Evolutionary conservation across 2,797 vertebrate species (phyloP).

Genomic region (Gastrophryne carolinensis): DNA sequence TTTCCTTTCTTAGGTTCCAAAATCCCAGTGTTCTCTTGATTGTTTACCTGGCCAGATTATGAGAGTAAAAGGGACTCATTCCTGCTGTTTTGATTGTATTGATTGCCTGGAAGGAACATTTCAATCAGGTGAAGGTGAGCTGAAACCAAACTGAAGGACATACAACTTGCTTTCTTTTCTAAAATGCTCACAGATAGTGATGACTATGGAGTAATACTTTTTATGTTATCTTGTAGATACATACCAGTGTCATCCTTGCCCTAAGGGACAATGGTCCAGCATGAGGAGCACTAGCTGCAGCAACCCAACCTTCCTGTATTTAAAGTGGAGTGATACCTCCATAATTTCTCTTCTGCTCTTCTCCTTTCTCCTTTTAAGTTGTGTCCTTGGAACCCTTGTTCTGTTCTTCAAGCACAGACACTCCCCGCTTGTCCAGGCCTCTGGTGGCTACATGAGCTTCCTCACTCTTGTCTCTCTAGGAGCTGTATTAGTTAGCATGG

Average conservation of each 20-base stretch:
- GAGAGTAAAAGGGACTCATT: slow-evolving; percentile 84
- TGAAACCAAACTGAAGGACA: too few relatives aligned
- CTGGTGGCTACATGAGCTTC: slow-evolving; percentile 71
- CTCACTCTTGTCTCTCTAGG: slow-evolving; percentile 69
- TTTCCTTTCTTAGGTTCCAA: slow-evolving; percentile 64
- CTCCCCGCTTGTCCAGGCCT: slow-evolving; percentile 70
- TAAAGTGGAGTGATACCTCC: slow-evolving; percentile 69
- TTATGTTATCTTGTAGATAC: slow-evolving; percentile 40
- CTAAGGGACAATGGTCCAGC: slow-evolving; percentile 73
- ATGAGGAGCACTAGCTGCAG: slow-evolving; percentile 72
- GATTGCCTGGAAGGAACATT: slow-evolving; percentile 57
- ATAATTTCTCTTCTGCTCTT: slow-evolving; percentile 64
- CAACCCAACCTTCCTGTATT: slow-evolving; percentile 66
- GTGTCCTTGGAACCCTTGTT: slow-evolving; percentile 56
- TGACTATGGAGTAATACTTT: too few relatives aligned
- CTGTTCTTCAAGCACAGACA: slow-evolving; percentile 69
- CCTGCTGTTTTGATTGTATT: slow-evolving; percentile 89
- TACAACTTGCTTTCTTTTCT: too few relatives aligned
- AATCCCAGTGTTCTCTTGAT: slow-evolving; percentile 77
- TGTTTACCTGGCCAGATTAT: slow-evolving; percentile 79
- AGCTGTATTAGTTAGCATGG: slow-evolving; percentile 68
- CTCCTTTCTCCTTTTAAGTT: slow-evolving; percentile 57
- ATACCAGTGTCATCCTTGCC: slow-evolving; percentile 71
- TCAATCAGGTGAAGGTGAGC: slow-evolving; percentile 29
- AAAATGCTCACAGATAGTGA: too few relatives aligned